Conservation (phyloP, 2,113 vertebrate species). For the Cyanoramphus novaezelandiae region DNA sequence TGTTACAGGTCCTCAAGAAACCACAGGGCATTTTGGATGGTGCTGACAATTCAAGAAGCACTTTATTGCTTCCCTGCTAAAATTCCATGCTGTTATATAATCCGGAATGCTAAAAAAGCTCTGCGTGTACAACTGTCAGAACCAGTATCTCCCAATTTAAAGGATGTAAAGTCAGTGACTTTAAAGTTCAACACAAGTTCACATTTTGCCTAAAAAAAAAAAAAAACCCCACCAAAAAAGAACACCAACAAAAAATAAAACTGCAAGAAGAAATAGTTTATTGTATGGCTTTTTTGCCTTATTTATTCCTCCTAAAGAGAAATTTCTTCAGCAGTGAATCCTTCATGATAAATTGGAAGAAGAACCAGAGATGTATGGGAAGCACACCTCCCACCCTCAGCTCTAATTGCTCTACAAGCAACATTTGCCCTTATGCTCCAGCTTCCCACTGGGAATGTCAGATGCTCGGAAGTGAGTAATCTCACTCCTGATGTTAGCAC, state of each 20-base stretch:
- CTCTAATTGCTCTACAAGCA: neutral
- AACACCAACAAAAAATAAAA: neutral
- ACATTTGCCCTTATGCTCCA: neutral
- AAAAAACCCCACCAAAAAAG: too few species aligned
- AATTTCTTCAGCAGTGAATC: fast-evolving
- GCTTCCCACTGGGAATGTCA: neutral
- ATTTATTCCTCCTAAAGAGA: neutral
- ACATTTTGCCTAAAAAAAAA: neutral
- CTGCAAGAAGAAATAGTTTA: neutral
- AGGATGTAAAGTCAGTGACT: neutral
- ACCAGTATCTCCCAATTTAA: neutral
- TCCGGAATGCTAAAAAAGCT: neutral
- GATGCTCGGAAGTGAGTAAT: neutral
- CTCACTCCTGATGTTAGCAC: neutral
- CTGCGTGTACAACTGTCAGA: neutral
- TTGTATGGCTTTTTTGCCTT: neutral
- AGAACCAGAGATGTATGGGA: neutral
- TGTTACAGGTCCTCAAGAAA: neutral
- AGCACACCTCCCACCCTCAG: neutral
- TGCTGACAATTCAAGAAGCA: neutral
- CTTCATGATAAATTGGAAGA: neutral
- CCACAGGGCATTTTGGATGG: neutral
- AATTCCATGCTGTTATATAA: neutral
- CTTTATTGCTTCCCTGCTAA: neutral
- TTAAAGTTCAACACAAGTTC: neutral